phyloP scores from a whole-genome alignment of 2,113 vertebrate species.

The Propithecus coquereli region DNA sequence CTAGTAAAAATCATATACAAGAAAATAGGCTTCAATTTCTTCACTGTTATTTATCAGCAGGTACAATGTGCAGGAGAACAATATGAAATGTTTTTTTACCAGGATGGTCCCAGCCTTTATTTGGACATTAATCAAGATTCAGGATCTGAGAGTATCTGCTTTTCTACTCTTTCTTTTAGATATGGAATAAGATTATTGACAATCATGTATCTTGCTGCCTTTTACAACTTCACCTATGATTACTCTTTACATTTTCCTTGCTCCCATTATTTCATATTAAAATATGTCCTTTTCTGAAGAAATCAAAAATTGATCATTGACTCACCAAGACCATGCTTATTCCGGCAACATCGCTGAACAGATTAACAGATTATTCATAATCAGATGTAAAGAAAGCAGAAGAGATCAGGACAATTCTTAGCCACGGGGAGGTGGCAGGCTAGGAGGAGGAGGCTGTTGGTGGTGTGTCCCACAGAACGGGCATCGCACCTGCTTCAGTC shows the following conservation, averaged over 20 bases:
- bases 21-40: neutral
- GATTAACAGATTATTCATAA: neutral
- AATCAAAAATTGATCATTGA: neutral
- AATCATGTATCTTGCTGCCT: neutral
- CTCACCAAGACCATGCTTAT: neutral
- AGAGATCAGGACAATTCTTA: neutral
- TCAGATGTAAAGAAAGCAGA: neutral
- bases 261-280: neutral
- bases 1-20: conserved; percentile 26
- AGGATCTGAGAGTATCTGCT: neutral
- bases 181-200: neutral
- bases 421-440: neutral
- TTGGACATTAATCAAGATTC: conserved; percentile 49
- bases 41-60: conserved; percentile 55
- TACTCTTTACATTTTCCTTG: conserved; percentile 43
- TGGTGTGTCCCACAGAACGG: neutral
- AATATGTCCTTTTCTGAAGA: neutral
- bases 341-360: neutral
- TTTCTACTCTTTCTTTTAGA: neutral
- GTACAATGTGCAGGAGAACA: conserved; percentile 52
- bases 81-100: conserved; percentile 21
- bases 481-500: neutral
- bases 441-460: neutral
- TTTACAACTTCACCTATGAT: neutral
- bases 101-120: neutral